Evolutionary conservation across 2,113 vertebrate species (phyloP).

Genomic region (Australoheros scitulus): DNA sequence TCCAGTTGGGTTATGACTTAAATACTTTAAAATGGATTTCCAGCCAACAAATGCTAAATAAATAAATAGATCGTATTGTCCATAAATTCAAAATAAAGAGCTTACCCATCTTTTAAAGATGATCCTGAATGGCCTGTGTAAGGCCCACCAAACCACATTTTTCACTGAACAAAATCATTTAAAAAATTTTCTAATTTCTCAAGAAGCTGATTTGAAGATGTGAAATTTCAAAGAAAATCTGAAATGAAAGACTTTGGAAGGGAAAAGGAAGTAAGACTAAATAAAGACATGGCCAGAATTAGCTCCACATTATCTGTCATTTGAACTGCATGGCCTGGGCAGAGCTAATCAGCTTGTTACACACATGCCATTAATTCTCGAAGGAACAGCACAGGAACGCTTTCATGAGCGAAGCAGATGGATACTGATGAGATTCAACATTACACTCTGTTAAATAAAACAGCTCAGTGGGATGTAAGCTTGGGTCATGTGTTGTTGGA

Average conservation of each 20-base stretch:
- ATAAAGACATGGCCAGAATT: slow-evolving; percentile 57
- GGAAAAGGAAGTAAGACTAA: slow-evolving; percentile 11
- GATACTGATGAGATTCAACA: slow-evolving; percentile 39
- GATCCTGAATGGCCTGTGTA: not conserved
- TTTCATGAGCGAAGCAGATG: slow-evolving; percentile 22
- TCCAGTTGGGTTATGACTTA: not conserved
- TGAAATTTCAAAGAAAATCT: not conserved
- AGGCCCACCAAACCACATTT: not conserved
- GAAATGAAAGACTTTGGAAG: slow-evolving; percentile 9
- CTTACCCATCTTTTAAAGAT: not conserved
- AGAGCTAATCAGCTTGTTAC: slow-evolving; percentile 72
- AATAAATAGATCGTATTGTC: not conserved
- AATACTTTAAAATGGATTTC: not conserved
- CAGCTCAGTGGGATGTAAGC: not conserved
- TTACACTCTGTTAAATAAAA: slow-evolving; percentile 19
- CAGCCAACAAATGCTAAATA: no score
- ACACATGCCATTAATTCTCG: slow-evolving; percentile 48
- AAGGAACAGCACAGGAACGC: slow-evolving; percentile 17
- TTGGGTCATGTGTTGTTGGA: not conserved
- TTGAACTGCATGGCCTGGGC: slow-evolving; percentile 31
- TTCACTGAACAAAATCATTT: not conserved
- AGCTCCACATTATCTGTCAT: slow-evolving; percentile 54
- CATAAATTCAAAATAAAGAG: not conserved
- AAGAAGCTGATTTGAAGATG: not conserved
- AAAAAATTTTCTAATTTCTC: not conserved